Conservation (phyloP, 2,113 vertebrate genomes). For the Taurulus bubalis region DNA sequence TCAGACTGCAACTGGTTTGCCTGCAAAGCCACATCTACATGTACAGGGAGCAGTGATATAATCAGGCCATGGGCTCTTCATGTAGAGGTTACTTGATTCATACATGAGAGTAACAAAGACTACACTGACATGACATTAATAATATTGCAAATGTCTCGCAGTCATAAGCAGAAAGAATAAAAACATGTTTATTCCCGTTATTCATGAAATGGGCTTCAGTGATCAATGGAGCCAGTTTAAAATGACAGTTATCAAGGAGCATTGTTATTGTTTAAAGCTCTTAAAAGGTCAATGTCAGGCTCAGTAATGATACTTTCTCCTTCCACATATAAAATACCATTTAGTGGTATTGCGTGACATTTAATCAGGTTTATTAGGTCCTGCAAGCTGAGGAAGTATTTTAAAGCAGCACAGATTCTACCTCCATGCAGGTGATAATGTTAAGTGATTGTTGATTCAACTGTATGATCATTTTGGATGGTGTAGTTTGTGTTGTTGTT, state of each 20-base stretch:
- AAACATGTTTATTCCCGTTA: constrained; percentile 5
- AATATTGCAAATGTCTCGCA: constrained; percentile 16
- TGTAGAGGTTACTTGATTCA: constrained; percentile 27
- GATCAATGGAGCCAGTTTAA: constrained; percentile 28
- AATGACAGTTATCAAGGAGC: constrained; percentile 19
- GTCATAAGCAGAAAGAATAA: constrained; percentile 9
- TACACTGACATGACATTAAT: constrained; percentile 27
- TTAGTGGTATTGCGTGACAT: not conserved
- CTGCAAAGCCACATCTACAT: constrained; percentile 30
- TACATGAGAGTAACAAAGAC: constrained; percentile 30
- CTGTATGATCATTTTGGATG: not conserved
- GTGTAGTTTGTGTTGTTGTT: not conserved
- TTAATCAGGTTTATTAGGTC: not conserved
- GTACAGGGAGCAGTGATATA: not conserved
- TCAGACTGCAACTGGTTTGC: constrained; percentile 27
- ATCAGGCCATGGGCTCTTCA: constrained; percentile 51
- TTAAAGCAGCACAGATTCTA: not conserved
- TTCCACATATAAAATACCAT: not conserved
- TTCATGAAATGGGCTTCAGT: constrained; percentile 14
- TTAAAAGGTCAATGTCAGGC: constrained; percentile 43
- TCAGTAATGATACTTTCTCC: not conserved
- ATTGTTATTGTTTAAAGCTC: constrained; percentile 25
- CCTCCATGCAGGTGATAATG: not conserved
- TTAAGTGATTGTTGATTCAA: not conserved
- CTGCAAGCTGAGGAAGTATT: not conserved